Base-by-base conservation (phyloP, 2,113 vertebrate genomes). In the Cyprinodon tularosa region DNA sequence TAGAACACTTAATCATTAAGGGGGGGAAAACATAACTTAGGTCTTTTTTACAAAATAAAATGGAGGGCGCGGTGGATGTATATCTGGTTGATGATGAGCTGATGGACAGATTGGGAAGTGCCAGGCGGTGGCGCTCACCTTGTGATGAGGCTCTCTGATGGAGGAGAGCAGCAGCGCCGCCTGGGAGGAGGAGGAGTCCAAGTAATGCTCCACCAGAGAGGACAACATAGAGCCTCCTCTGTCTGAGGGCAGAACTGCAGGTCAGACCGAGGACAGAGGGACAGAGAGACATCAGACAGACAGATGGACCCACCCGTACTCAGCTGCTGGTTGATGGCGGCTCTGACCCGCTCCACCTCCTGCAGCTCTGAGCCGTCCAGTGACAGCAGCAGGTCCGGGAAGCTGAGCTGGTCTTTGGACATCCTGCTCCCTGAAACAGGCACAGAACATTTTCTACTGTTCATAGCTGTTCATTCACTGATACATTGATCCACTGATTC, bases 61-160 rank as follows among this genome's bases (percentile, higher is more conserved):
- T 29, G 29, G 29, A 29, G 29, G 29, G 29, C 29, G 29, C 29
- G 29, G 29, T 29, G 29, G 29, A 29, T 29, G 29, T 29, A 29
- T 29, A 29, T 29, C 29, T 29, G 29, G 29, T 29, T 29, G 29
- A 29, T 29, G 29, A 29, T 29, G 29, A 29, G 29, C 29, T 29
- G 29, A 29, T 29, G 29, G 29, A 29, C 29, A 1, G 29, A 29
- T 29, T 29, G 29, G 29, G 29, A 29, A 29, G 29, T 29, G 29
- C 29, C 29, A 29, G 29, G 29, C 29, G 29, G 29, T 29, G 29
- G 29, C 29, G 17, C 68, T 77, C 36, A 99, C 98, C 97, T 99
- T 99, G 88, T 99, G 97, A 67, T 97, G 98, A 11, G 96, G 95
- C 87, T 99, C 98, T 82, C 96, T 96, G 88, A 97, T 92, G 29